Evolutionary conservation across 2,888 invertebrate species (phyloP), one percentile per base, ranked within the genome.

Genomic region (Erannis defoliaria): DNA sequence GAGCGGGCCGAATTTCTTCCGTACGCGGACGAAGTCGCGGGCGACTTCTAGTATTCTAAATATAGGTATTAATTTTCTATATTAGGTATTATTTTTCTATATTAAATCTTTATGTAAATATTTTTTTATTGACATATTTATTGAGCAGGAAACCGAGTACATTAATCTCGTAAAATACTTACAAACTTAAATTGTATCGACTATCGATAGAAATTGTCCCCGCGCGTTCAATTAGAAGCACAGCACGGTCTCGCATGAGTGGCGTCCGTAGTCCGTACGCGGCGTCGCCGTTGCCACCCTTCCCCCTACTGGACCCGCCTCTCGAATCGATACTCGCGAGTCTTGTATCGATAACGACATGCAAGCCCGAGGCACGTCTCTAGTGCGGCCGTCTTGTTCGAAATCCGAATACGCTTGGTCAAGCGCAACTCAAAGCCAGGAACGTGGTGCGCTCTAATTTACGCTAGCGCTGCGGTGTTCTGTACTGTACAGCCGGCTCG

Each of bases 391-490:
- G 85, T 88, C 90, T 89, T 90, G 88, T 84, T 86, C 84, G 85
- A 85, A 86, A 84, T 87, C 84, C 85, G 84, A 88, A 88, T 90
- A 89, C 90, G 90, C 90, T 89, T 85, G 90, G 91, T 89, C 91
- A 90, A 90, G 89, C 90, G 85, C 86, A 82, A 84, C 85, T 88
- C 88, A 86, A 89, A 89, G 88, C 88, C 81, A 77, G 80, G 80
- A 77, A 78, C 85, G 85, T 81, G 81, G 80, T 76, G 76, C 77
- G 82, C 80, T 87, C 85, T 90, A 90, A 90, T 90, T 90, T 89
- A 84, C 78, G 77, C 82, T 70, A 68, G 82, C 80, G 64, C 64
- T 74, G 73, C 72, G 73, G 74, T 76, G 66, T 66, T 62, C 67
- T 68, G 63, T 68, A 65, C 67, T 68, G 63, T 68, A 65, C 67